phyloP scores from a whole-genome alignment of 2,888 invertebrate species.

The Ormyrus labotus region DNA sequence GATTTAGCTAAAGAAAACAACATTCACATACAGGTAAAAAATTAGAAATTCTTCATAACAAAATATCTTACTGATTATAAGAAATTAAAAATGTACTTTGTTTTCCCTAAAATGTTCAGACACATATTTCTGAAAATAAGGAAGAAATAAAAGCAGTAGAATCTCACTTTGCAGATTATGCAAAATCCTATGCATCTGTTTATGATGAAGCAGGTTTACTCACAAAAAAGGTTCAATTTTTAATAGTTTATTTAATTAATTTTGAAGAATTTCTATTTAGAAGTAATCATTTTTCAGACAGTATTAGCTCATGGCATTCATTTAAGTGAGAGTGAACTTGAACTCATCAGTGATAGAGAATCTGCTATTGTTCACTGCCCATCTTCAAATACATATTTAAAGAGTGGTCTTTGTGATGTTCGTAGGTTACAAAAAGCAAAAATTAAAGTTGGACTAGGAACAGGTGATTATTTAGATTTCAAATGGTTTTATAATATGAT shows the following conservation, averaged over 20 bases:
- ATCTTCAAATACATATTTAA: slow-evolving; percentile 87
- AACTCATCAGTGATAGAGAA: slow-evolving; percentile 79
- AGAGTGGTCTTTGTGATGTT: slow-evolving; percentile 89
- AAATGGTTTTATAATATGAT: background rate
- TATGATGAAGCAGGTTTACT: slow-evolving; percentile 86
- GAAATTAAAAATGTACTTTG: background rate
- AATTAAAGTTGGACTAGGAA: slow-evolving; percentile 89
- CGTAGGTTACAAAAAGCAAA: slow-evolving; percentile 80
- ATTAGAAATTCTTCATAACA: background rate
- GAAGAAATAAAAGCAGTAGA: slow-evolving; percentile 84
- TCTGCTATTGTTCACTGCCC: slow-evolving; percentile 91
- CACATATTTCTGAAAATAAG: slow-evolving; percentile 89
- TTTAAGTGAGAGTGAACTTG: slow-evolving; percentile 83
- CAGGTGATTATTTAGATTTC: slow-evolving; percentile 78
- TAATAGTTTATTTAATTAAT: background rate
- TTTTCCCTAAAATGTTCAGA: slow-evolving; percentile 77
- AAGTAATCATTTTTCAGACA: slow-evolving; percentile 77
- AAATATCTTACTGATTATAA: background rate
- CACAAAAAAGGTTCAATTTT: slow-evolving; percentile 81
- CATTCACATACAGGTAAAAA: slow-evolving; percentile 85
- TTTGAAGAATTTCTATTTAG: slow-evolving; percentile 65
- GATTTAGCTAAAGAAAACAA: slow-evolving; percentile 82
- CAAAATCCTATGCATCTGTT: slow-evolving; percentile 83
- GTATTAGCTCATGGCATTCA: slow-evolving; percentile 91
- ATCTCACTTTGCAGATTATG: slow-evolving; percentile 77